A percentile compares a stretch with the other conserved stretches of the same genome.
phyloP scores from a whole-genome alignment of 2,888 invertebrate species.

The Boloria selene region DNA sequence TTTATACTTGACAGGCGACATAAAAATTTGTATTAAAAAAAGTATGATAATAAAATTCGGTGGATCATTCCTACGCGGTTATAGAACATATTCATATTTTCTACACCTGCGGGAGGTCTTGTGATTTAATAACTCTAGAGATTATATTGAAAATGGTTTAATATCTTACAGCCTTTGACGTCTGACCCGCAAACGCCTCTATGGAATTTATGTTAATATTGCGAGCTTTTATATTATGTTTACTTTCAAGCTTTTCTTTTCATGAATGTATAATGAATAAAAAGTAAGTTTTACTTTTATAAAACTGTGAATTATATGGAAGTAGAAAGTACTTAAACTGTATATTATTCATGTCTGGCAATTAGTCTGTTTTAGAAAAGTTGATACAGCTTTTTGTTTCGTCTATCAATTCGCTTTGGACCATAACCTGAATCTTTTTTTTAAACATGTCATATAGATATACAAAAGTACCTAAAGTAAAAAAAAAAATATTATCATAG shows the following conservation, averaged over 20 bases:
- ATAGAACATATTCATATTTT: background rate
- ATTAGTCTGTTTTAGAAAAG: too few relatives aligned
- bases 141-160: background rate
- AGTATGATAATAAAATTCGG: background rate
- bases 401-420: too few relatives aligned
- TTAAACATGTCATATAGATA: too few relatives aligned
- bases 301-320: too few relatives aligned
- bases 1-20: background rate
- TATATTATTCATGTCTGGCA: too few relatives aligned
- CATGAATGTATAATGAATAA: background rate
- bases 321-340: too few relatives aligned
- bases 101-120: conserved; percentile 1
- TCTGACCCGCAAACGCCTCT: background rate
- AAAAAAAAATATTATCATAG: too few relatives aligned
- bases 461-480: too few relatives aligned
- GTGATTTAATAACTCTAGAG: conserved; percentile 6
- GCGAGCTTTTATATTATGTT: background rate
- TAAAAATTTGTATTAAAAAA: background rate
- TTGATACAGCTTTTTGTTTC: too few relatives aligned
- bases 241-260: conserved; percentile 2
- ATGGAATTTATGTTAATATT: conserved; percentile 15
- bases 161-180: too few relatives aligned
- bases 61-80: background rate
- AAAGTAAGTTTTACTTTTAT: background rate
- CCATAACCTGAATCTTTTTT: too few relatives aligned